Conservation (phyloP, 2,888 invertebrate genomes). For the Ichneumoninae sp. region DNA sequence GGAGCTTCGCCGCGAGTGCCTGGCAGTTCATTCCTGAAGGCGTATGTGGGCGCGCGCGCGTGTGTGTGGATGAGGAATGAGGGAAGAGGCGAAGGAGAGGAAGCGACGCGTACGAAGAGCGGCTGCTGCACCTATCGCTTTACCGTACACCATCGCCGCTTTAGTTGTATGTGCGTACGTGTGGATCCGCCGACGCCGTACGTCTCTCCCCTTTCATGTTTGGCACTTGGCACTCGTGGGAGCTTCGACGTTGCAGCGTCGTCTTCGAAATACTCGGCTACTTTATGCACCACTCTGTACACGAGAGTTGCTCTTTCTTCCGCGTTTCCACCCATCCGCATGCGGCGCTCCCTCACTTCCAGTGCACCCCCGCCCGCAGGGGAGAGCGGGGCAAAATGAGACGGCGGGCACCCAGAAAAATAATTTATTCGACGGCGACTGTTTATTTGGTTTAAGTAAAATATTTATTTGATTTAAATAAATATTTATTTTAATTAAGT, state of each 20-base stretch:
- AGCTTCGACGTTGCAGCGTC: slow-evolving; percentile 47
- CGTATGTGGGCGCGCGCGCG: neutral
- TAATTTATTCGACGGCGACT: no score
- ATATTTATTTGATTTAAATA: no score
- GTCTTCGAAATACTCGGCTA: slow-evolving; percentile 55
- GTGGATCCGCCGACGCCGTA: slow-evolving; percentile 23
- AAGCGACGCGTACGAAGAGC: slow-evolving; percentile 8
- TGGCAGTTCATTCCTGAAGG: slow-evolving; percentile 44
- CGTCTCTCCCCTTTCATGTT: slow-evolving; percentile 62
- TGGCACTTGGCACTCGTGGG: slow-evolving; percentile 46
- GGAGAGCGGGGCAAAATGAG: no score
- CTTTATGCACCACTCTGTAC: slow-evolving; percentile 42
- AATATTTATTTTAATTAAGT: no score
- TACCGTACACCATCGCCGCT: neutral
- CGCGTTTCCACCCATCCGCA: slow-evolving; percentile 5
- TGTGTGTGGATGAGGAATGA: slow-evolving; percentile 30
- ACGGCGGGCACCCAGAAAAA: no score
- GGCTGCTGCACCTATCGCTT: slow-evolving; percentile 1
- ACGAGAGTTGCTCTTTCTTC: slow-evolving; percentile 54
- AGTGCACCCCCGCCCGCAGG: neutral
- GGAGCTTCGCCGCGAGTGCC: slow-evolving; percentile 49
- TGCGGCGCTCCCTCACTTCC: neutral
- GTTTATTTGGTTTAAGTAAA: no score
- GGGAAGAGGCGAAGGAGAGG: slow-evolving; percentile 30
- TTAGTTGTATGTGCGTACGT: slow-evolving; percentile 27